Evolutionary conservation across 2,797 vertebrate species (phyloP).

Genomic region (Malacoctenus gilli): DNA sequence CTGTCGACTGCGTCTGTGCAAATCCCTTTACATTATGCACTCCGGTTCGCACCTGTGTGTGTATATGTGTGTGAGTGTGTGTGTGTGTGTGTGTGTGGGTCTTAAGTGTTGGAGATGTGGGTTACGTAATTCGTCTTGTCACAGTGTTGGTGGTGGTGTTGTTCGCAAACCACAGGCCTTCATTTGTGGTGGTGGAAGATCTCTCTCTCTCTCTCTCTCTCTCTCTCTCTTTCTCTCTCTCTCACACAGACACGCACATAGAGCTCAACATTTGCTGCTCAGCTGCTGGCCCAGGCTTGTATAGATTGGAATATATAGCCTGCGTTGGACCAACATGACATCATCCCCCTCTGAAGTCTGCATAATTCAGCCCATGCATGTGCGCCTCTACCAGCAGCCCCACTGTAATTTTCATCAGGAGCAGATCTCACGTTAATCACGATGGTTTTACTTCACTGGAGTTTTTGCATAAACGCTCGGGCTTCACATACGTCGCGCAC

Average conservation of each 20-base stretch:
- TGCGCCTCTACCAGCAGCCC: too few relatives aligned
- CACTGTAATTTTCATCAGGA: conserved; percentile 8
- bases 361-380: too few relatives aligned
- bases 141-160: conserved; percentile 64
- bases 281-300: conserved; percentile 24
- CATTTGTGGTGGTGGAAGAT: conserved; percentile 64
- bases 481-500: too few relatives aligned
- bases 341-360: conserved; percentile 26
- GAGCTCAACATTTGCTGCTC: conserved; percentile 42
- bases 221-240: conserved; percentile 24
- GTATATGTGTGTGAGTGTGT: conserved; percentile 5
- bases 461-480: conserved; percentile 11
- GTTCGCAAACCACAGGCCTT: conserved; percentile 53
- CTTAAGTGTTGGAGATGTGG: too few relatives aligned
- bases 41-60: conserved; percentile 25
- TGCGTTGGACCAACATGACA: conserved; percentile 49
- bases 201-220: conserved; percentile 28
- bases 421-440: conserved; percentile 3
- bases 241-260: too few relatives aligned
- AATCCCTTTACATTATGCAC: conserved; percentile 15
- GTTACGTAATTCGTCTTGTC: conserved; percentile 52
- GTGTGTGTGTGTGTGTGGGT: too few relatives aligned
- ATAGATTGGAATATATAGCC: conserved; percentile 41
- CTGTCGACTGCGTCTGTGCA: conserved; percentile 18
- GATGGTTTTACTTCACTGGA: background rate